These are phyloP conservation scores for Hemicordylus capensis DNA, from an alignment of 2,113 vertebrate species.

Conservation along the genomic window DNA sequence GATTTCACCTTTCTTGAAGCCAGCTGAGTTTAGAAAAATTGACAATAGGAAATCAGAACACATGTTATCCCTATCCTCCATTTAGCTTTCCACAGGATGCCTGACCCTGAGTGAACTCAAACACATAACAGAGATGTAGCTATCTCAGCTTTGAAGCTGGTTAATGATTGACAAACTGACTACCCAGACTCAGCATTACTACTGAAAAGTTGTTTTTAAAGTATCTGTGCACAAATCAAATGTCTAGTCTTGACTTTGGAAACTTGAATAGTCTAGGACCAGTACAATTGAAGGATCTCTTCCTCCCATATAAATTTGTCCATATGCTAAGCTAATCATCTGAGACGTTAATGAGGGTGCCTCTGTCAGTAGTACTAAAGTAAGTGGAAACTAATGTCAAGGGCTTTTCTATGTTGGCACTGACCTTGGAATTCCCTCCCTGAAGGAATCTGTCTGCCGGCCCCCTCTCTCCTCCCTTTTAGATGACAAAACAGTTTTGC, in stretches of 20 bases:
- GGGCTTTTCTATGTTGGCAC: not conserved
- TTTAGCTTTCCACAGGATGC: not conserved
- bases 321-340: not conserved
- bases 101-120: not conserved
- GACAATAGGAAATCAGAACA: not conserved
- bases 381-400: not conserved
- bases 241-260: not conserved
- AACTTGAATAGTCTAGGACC: not conserved
- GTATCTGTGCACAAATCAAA: not conserved
- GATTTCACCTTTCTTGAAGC: constrained; percentile 12
- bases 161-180: not conserved
- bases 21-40: not conserved
- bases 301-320: not conserved
- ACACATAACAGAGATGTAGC: not conserved
- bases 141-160: not conserved
- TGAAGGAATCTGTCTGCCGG: too few relatives aligned
- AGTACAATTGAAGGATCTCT: not conserved
- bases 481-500: too few relatives aligned
- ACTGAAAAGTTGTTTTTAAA: not conserved
- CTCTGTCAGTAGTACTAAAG: too few relatives aligned
- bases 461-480: too few relatives aligned
- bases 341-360: too few relatives aligned
- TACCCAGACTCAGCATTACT: not conserved
- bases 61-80: not conserved
- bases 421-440: not conserved